phyloP scores from a whole-genome alignment of 2,888 invertebrate species.

The Tillus elongatus region DNA sequence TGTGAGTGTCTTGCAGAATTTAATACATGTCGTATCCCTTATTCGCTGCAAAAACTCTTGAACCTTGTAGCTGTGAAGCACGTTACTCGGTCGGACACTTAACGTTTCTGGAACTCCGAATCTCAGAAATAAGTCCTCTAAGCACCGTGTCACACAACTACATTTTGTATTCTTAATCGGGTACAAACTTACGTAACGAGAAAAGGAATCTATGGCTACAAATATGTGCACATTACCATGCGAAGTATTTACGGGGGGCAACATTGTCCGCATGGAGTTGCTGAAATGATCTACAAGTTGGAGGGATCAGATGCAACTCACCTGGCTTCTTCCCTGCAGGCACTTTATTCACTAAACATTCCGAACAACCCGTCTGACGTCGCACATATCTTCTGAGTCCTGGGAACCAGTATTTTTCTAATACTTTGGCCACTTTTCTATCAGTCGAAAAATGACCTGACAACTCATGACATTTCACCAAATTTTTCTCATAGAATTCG shows the following conservation, averaged over 20 bases:
- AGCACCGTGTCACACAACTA: no score
- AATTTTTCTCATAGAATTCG: conserved; percentile 9
- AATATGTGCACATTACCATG: conserved; percentile 17
- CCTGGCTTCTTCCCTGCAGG: conserved; percentile 19
- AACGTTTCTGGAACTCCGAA: conserved; percentile 16
- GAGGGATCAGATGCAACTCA: conserved; percentile 15
- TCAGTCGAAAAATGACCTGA: conserved; percentile 18
- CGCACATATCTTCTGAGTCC: conserved; percentile 19
- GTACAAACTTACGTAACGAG: conserved; percentile 16
- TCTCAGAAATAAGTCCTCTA: no score
- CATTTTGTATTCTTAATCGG: conserved; percentile 11
- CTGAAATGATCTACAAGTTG: conserved; percentile 16
- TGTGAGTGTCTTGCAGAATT: conserved; percentile 16
- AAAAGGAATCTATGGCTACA: conserved; percentile 18
- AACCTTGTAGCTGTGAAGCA: conserved; percentile 15
- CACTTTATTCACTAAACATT: conserved; percentile 20
- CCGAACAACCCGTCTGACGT: conserved; percentile 19
- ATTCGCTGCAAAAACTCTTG: conserved; percentile 3
- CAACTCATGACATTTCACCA: conserved; percentile 13
- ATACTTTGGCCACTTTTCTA: conserved; percentile 12
- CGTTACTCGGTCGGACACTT: conserved; percentile 20
- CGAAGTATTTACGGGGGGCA: conserved; percentile 15
- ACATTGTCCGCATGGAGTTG: conserved; percentile 18
- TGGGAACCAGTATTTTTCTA: no score
- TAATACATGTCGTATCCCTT: conserved; percentile 16